A percentile compares a stretch with the other conserved stretches of the same genome.
These are phyloP conservation scores for Sinocyclocheilus rhinocerous DNA, from an alignment of 2,113 vertebrate genomes.

Conservation along the genomic window DNA sequence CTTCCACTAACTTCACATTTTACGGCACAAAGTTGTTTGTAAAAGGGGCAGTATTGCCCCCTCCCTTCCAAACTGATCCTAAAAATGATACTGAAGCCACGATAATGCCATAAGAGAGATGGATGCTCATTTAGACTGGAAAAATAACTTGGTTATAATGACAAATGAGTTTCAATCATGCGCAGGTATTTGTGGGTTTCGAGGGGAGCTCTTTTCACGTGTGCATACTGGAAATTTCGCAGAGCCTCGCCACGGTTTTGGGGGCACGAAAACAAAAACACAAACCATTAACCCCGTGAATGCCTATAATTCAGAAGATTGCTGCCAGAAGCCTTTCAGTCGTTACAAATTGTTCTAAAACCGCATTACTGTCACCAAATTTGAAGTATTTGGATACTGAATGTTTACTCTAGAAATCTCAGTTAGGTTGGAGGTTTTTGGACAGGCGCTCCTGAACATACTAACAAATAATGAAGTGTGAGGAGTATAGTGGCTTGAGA, in stretches of 20 bases:
- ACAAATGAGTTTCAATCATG: neutral
- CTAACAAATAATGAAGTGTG: neutral
- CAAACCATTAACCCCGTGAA: conserved; percentile 62
- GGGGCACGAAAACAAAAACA: conserved; percentile 54
- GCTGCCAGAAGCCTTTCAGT: neutral
- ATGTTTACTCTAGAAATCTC: neutral
- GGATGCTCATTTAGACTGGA: neutral
- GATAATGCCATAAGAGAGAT: conserved; percentile 3
- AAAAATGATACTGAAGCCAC: conserved; percentile 16
- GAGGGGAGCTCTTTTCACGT: conserved; percentile 28
- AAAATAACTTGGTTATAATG: neutral
- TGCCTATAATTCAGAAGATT: neutral
- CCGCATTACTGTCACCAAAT: neutral
- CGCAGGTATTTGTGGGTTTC: conserved; percentile 35
- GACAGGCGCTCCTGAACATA: neutral
- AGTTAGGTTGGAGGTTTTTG: neutral
- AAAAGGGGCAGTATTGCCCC: conserved; percentile 48
- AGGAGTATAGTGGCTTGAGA: neutral
- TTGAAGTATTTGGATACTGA: neutral
- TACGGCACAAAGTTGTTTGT: conserved; percentile 47
- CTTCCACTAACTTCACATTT: conserved; percentile 63
- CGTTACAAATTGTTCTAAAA: neutral
- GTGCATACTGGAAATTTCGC: conserved; percentile 65
- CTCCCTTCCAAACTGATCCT: conserved; percentile 42
- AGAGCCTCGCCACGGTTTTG: conserved; percentile 57